Conservation (phyloP, 2,888 invertebrate genomes). For the Capitulum mitella region DNA sequence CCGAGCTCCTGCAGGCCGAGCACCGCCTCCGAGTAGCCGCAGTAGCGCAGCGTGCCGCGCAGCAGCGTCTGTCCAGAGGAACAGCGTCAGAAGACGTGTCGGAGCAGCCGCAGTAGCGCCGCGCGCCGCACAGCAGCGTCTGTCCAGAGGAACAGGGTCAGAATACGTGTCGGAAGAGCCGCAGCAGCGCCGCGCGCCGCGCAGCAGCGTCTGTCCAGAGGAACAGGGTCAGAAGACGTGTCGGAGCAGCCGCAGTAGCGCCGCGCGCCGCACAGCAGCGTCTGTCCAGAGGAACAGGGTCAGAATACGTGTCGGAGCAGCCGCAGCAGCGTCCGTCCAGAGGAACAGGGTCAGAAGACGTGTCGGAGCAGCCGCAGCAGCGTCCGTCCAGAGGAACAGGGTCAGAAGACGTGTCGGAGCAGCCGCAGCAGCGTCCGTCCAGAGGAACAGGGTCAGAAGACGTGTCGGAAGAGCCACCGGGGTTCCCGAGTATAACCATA, state of each 20-base stretch:
- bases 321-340: not conserved
- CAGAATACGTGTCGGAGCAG: not conserved
- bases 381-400: no score
- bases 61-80: constrained; percentile 61
- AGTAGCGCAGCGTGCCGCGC: constrained; percentile 70
- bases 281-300: not conserved
- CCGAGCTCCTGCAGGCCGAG: constrained; percentile 80
- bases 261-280: constrained; percentile 64
- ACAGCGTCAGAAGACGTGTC: not conserved
- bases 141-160: not conserved
- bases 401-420: no score
- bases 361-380: not conserved
- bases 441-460: no score
- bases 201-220: not conserved
- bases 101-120: constrained; percentile 63
- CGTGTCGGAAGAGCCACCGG: no score
- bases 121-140: constrained; percentile 59
- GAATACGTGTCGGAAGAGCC: not conserved
- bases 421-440: no score
- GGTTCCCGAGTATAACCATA: no score
- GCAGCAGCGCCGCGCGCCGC: constrained; percentile 65
- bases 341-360: not conserved
- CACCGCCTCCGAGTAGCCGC: constrained; percentile 80
- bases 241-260: constrained; percentile 32
- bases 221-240: not conserved